A percentile compares a stretch with the other conserved stretches of the same genome.
These are phyloP conservation scores for Alosa alosa DNA, from an alignment of 2,113 vertebrate species.

Conservation along the genomic window DNA sequence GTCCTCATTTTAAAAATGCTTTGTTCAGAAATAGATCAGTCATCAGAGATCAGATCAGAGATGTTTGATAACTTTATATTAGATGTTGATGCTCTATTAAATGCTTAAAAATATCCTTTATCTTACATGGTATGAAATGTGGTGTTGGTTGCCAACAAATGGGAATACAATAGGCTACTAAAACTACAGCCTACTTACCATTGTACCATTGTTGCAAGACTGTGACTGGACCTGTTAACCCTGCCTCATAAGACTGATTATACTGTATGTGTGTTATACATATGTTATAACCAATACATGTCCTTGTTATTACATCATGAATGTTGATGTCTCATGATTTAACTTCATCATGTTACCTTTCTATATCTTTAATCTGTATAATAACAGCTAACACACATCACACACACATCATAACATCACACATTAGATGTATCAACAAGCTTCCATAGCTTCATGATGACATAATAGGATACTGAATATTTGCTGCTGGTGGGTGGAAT, in stretches of 20 bases:
- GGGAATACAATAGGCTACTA: background rate
- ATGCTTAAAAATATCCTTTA: background rate
- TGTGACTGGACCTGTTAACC: background rate
- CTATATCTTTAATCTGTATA: background rate
- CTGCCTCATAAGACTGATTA: background rate
- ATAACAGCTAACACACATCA: background rate
- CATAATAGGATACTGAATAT: background rate
- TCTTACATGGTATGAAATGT: background rate
- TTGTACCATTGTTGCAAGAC: background rate
- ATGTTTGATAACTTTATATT: background rate
- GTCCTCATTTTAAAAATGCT: background rate
- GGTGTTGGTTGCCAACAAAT: background rate
- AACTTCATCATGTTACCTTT: background rate
- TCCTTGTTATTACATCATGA: background rate
- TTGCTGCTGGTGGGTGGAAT: no score
- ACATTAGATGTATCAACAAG: background rate
- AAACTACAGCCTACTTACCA: background rate
- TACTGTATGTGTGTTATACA: background rate
- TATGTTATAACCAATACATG: background rate
- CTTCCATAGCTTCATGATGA: background rate
- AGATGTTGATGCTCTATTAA: background rate
- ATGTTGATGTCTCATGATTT: background rate
- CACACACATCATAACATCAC: no score
- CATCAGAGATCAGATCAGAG: background rate
- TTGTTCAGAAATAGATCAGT: background rate